Evolutionary conservation across 2,888 invertebrate species (phyloP).

Genomic region (Pseudococcus longispinus): DNA sequence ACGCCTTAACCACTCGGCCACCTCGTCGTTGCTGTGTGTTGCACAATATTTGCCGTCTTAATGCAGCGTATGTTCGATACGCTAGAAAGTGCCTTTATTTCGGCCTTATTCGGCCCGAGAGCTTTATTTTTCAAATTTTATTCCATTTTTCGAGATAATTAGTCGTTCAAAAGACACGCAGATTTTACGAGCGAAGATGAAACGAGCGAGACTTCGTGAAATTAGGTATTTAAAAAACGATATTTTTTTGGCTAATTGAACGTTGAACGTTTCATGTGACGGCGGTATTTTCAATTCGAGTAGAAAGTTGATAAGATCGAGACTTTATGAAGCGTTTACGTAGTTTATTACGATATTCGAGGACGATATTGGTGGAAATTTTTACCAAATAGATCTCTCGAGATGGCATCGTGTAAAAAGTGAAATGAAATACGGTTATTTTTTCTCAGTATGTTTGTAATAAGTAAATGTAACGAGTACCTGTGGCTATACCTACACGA

Average conservation of each 20-base stretch:
- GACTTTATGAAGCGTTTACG: not conserved
- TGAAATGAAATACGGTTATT: not conserved
- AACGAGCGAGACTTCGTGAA: not conserved
- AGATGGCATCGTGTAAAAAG: not conserved
- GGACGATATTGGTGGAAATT: not conserved
- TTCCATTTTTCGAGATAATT: not conserved
- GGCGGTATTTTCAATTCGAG: not conserved
- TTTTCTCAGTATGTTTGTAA: not conserved
- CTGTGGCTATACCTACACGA: not conserved
- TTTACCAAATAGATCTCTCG: not conserved
- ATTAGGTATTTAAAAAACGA: not conserved
- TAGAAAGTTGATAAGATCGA: not conserved
- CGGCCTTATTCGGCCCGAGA: not conserved
- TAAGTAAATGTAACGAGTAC: not conserved
- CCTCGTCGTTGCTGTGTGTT: slow-evolving; percentile 49
- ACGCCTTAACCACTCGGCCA: slow-evolving; percentile 59
- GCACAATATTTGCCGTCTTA: slow-evolving; percentile 7
- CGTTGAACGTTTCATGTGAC: not conserved
- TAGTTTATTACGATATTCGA: not conserved
- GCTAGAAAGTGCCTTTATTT: not conserved
- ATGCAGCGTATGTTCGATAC: not conserved
- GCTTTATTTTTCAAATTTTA: not conserved
- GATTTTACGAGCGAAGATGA: not conserved
- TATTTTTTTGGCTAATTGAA: not conserved
- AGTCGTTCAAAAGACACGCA: not conserved